phyloP scores from a whole-genome alignment of 1,140 invertebrate species.

The Drosophila kanapiae region DNA sequence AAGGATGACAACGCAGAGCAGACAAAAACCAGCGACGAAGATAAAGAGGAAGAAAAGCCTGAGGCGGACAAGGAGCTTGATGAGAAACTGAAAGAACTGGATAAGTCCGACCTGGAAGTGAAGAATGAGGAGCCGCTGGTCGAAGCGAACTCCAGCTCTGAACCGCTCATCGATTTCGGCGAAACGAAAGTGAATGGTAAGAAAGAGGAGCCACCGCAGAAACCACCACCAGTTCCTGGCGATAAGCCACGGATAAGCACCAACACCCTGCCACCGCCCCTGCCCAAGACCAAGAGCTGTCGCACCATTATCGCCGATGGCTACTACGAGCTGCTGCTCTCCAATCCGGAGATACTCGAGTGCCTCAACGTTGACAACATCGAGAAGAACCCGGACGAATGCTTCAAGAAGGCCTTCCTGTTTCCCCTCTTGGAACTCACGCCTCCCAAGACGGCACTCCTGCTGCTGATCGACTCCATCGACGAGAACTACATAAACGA shows the following conservation, averaged over 20 bases:
- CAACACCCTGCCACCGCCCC: constrained; percentile 86
- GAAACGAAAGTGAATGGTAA: constrained; percentile 35
- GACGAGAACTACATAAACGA: constrained; percentile 90
- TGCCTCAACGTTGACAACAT: constrained; percentile 87
- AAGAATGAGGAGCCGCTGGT: constrained; percentile 19
- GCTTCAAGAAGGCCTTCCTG: constrained; percentile 94
- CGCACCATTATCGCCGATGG: constrained; percentile 90
- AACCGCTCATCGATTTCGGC: constrained; percentile 65
- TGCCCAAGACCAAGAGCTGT: constrained; percentile 88
- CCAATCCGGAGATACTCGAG: constrained; percentile 91
- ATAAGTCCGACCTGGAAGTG: not conserved
- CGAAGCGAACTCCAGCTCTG: constrained; percentile 16
- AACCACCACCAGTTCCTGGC: constrained; percentile 54
- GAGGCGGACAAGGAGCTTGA: constrained; percentile 65
- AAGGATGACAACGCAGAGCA: constrained; percentile 65
- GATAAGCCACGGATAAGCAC: constrained; percentile 60
- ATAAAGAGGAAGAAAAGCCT: constrained; percentile 43
- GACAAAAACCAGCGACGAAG: constrained; percentile 46
- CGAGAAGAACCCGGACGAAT: constrained; percentile 94
- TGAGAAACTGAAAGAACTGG: constrained; percentile 14
- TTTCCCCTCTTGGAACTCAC: constrained; percentile 94
- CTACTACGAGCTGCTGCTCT: constrained; percentile 92
- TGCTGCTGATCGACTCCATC: constrained; percentile 96
- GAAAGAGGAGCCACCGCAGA: constrained; percentile 4
- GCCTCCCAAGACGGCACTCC: constrained; percentile 92